Conservation (phyloP, 2,113 vertebrate species). For the Haemorhous mexicanus region DNA sequence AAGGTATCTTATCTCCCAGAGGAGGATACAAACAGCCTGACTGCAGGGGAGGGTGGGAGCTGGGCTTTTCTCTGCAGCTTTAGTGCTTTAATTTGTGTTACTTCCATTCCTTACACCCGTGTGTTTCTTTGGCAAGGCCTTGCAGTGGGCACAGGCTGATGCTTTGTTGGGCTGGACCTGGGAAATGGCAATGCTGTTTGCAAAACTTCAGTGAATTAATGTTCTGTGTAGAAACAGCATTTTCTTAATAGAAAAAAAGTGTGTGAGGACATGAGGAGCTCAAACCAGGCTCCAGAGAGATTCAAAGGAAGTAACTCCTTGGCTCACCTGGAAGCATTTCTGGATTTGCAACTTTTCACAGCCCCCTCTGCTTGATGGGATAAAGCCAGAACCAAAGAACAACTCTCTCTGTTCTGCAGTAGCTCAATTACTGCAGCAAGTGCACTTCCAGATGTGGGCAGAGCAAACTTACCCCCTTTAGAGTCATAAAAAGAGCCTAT, state of each 20-base stretch:
- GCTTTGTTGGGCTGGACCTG: background rate
- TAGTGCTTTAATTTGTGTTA: background rate
- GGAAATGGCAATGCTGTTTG: background rate
- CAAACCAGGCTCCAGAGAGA: background rate
- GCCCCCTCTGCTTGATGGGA: background rate
- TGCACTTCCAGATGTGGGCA: background rate
- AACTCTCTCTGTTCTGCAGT: background rate
- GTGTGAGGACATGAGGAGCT: background rate
- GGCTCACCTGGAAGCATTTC: background rate
- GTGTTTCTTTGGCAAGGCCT: background rate
- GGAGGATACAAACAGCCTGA: background rate
- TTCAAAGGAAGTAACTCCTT: background rate
- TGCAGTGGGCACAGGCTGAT: background rate
- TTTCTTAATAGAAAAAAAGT: background rate
- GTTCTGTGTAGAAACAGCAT: background rate
- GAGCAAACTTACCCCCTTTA: background rate
- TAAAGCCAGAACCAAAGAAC: background rate
- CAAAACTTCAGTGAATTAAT: background rate
- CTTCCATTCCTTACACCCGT: background rate
- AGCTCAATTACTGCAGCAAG: background rate
- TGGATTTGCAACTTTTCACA: background rate
- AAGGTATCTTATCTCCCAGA: background rate
- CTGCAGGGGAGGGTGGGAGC: background rate
- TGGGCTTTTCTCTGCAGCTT: background rate
- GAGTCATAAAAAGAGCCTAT: background rate